Percentiles rank a stretch among this genome's conserved stretches.
phyloP scores from a whole-genome alignment of 2,113 vertebrate genomes.

The Entosphenus tridentatus region DNA sequence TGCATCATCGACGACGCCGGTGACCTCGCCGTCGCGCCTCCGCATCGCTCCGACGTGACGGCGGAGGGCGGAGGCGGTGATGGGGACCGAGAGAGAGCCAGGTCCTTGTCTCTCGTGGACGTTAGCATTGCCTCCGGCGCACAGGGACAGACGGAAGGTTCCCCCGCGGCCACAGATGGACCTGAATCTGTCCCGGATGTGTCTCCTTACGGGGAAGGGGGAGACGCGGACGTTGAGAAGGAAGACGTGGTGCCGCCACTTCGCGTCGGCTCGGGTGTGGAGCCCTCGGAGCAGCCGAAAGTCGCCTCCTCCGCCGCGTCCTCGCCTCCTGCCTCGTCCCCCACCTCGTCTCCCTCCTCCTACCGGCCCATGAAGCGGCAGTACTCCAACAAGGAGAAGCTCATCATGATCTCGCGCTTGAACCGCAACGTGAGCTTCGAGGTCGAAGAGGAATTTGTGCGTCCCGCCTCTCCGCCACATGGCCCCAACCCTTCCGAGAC shows the following conservation, averaged over 20 bases:
- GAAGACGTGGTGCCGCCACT: conserved; percentile 70
- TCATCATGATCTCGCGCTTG: conserved; percentile 92
- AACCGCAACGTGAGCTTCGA: conserved; percentile 96
- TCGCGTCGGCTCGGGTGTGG: conserved; percentile 79
- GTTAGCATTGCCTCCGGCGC: conserved; percentile 40
- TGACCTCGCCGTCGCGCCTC: conserved; percentile 50
- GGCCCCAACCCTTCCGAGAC: too few species aligned
- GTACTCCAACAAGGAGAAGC: conserved; percentile 86
- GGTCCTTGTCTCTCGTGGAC: conserved; percentile 51
- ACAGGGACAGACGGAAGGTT: conserved; percentile 31
- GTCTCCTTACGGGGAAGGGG: conserved; percentile 46
- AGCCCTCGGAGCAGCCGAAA: conserved; percentile 75
- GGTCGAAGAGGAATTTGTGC: too few species aligned
- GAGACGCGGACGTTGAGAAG: conserved; percentile 88
- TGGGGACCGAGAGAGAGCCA: conserved; percentile 20
- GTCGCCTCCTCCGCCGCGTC: conserved; percentile 24
- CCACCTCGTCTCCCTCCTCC: too few species aligned
- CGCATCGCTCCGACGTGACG: too few species aligned
- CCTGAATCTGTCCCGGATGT: conserved; percentile 26
- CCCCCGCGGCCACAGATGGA: conserved; percentile 35
- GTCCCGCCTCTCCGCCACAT: too few species aligned
- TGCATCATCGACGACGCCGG: conserved; percentile 89
- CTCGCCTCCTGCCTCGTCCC: too few species aligned
- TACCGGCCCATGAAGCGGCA: conserved; percentile 30
- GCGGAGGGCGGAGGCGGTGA: conserved; percentile 32